A percentile compares a stretch with the other conserved stretches of the same genome.
phyloP scores from a whole-genome alignment of 2,888 invertebrate genomes.

The Disparrhopalites patrizii region DNA sequence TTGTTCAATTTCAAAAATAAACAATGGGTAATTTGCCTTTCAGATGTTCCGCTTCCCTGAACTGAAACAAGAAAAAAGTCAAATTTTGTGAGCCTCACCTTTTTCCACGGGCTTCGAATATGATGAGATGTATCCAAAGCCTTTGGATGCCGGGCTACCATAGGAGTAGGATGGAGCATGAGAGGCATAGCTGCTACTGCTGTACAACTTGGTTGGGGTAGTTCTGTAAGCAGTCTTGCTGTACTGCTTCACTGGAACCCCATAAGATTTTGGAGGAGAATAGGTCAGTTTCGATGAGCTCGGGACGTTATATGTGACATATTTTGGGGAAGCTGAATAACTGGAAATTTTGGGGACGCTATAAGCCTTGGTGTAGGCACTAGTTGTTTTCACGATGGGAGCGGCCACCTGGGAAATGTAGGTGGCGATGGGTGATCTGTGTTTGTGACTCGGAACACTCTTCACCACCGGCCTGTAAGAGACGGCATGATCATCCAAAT shows the following conservation, averaged over 20 bases:
- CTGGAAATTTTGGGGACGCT: not conserved
- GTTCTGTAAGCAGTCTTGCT: conserved; percentile 8
- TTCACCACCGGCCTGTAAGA: not conserved
- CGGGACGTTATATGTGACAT: not conserved
- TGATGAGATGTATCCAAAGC: not conserved
- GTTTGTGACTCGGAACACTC: not conserved
- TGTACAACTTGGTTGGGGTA: not conserved
- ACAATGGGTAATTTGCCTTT: no score
- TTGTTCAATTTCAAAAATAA: no score
- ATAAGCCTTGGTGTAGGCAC: not conserved
- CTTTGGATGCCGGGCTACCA: conserved; percentile 9
- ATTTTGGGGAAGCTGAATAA: conserved; percentile 1
- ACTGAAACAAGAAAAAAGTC: no score
- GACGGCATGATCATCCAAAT: no score
- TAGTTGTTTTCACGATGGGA: not conserved
- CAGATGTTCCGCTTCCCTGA: no score
- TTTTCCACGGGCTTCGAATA: not conserved
- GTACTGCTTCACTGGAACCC: not conserved
- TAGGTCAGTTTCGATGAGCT: no score
- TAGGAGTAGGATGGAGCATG: not conserved
- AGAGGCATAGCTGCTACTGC: not conserved
- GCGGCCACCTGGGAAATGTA: not conserved
- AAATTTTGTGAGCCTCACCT: conserved; percentile 2
- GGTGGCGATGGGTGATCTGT: no score
- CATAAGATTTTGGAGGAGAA: conserved; percentile 3